A percentile compares a stretch with the other conserved stretches of the same genome.
phyloP scores from a whole-genome alignment of 1,140 invertebrate genomes.

The Teleogryllus occipitalis region DNA sequence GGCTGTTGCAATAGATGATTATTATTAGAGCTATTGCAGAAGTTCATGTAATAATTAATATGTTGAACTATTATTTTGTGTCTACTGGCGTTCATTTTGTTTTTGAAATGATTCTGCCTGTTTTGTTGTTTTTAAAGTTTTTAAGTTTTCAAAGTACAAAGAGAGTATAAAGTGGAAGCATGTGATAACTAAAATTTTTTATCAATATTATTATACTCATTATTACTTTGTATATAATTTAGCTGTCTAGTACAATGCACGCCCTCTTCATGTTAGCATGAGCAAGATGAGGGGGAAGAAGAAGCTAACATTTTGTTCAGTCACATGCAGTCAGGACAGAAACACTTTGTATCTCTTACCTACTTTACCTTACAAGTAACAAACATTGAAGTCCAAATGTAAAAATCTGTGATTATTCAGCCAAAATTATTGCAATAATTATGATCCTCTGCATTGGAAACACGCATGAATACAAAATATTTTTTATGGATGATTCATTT shows the following conservation, averaged over 20 bases:
- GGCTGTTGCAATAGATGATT: constrained; percentile 15
- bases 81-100: not conserved
- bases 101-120: constrained; percentile 11
- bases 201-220: not conserved
- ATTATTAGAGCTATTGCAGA: constrained; percentile 17
- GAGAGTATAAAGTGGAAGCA: not conserved
- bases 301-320: not conserved
- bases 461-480: too few relatives aligned
- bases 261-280: not conserved
- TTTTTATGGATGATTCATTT: too few relatives aligned
- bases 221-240: constrained; percentile 2
- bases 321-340: not conserved
- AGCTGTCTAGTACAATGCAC: not conserved
- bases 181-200: not conserved
- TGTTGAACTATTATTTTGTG: not conserved
- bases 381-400: not conserved
- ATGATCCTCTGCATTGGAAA: too few relatives aligned
- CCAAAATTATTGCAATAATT: too few relatives aligned
- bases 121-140: constrained; percentile 10
- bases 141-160: constrained; percentile 18
- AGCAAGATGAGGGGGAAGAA: not conserved
- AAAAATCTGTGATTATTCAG: not conserved
- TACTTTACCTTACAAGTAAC: not conserved
- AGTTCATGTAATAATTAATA: not conserved
- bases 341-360: not conserved